phyloP scores from a whole-genome alignment of 2,113 vertebrate species.

The Alligator sinensis region DNA sequence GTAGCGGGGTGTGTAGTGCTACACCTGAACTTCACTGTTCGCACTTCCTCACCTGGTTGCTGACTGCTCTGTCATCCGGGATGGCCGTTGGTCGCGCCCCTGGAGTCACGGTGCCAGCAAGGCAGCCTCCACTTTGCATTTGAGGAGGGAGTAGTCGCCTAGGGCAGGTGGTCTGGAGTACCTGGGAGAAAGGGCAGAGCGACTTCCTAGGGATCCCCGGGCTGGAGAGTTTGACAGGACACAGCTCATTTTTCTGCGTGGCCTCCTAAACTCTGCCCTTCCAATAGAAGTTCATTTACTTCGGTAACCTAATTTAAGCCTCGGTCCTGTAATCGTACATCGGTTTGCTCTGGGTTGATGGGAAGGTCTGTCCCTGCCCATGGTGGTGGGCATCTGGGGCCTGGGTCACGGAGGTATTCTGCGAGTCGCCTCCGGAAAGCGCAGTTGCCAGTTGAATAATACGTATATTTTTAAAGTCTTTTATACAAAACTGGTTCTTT shows the following conservation, averaged over 20 bases:
- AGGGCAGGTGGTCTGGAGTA: not conserved
- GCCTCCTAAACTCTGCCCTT: not conserved
- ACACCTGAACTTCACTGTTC: not conserved
- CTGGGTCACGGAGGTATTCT: not conserved
- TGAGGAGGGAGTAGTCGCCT: not conserved
- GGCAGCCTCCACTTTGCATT: not conserved
- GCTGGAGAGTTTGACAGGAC: not conserved
- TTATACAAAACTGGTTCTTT: not conserved
- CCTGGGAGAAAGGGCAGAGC: not conserved
- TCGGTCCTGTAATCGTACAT: slow-evolving; percentile 27
- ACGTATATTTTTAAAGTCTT: not conserved
- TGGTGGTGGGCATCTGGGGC: slow-evolving; percentile 25
- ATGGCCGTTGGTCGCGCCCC: not conserved
- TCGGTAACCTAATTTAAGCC: slow-evolving; percentile 3
- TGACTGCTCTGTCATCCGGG: not conserved
- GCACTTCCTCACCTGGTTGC: not conserved
- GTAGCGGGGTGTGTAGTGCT: not conserved
- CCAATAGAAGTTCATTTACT: not conserved
- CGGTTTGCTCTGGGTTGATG: not conserved
- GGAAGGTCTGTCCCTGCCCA: slow-evolving; percentile 16
- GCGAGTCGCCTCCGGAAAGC: slow-evolving; percentile 20
- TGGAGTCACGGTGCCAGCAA: not conserved
- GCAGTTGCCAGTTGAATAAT: not conserved
- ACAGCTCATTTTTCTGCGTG: not conserved
- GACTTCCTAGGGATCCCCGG: not conserved